Evolutionary conservation across 2,888 invertebrate species (phyloP), one percentile per base, ranked within the genome.

Genomic region (Sarcophaga caerulescens): DNA sequence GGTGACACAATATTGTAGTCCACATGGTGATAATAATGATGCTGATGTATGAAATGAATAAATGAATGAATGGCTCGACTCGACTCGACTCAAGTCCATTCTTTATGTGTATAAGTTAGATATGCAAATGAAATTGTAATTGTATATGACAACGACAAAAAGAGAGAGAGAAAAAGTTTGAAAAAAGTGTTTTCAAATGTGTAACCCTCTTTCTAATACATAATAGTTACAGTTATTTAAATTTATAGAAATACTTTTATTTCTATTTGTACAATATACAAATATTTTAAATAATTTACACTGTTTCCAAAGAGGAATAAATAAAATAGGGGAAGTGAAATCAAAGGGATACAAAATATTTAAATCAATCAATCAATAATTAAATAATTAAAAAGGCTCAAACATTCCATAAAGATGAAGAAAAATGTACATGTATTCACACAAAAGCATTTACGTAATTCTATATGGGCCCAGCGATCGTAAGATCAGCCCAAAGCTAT

Each of bases 201-300:
- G n/a, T 19, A 60, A 17, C 73, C 69, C 23, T 74, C 25, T 68
- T 78, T 35, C 70, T 71, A 76, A 82, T 59, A 65, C 12, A 19
- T 71, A 11, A 17, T 35, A 60, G 25, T 60, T 44, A 60, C 23
- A 44, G 14, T 21, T 21, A 14, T 44, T 44, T n/a, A 17, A 19
- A 60, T n/a, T 60, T 3, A 19, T n/a, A 21, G 10, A 60, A 60
- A 60, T 60, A 60, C 17, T 60, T 11, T 60, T 11, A 19, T n/a
- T 35, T 35, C 35, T 2, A 19, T 44, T 66, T 35, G 19, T n/a
- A 59, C n/a, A n/a, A n/a, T 59, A 65, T 66, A 60, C 25, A 45
- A 73, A 60, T 66, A 68, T 47, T 73, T 75, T 11, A 60, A 75
- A 69, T 44, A 62, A 75, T 69, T 73, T 75, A 81, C 81, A 74